phyloP scores from a whole-genome alignment of 2,888 invertebrate species.

The Unio delphinus region DNA sequence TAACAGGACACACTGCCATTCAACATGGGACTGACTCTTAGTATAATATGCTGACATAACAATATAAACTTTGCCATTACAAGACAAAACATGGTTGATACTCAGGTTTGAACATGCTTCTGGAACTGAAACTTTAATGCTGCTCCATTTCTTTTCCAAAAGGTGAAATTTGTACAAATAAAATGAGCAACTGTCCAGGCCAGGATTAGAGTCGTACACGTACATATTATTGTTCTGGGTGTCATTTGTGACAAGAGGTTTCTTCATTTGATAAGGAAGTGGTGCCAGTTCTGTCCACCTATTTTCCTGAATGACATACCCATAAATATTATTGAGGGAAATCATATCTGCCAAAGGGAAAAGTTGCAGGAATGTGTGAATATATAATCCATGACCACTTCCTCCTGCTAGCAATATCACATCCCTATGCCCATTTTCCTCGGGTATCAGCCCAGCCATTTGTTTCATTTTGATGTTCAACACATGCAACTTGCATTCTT shows the following conservation, averaged over 20 bases:
- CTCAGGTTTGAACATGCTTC: conserved; percentile 31
- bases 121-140: conserved; percentile 33
- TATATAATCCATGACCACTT: conserved; percentile 39
- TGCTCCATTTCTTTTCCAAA: conserved; percentile 43
- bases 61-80: conserved; percentile 37
- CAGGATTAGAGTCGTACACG: conserved; percentile 38
- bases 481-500: conserved; percentile 42
- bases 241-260: conserved; percentile 40
- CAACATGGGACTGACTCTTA: conserved; percentile 6
- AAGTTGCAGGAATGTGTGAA: conserved; percentile 34
- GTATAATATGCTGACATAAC: conserved; percentile 30
- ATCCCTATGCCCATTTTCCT: conserved; percentile 34
- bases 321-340: conserved; percentile 43
- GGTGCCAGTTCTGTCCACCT: conserved; percentile 55
- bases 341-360: conserved; percentile 42
- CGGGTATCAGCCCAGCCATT: conserved; percentile 36
- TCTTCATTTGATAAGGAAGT: conserved; percentile 46
- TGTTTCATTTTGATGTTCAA: conserved; percentile 44
- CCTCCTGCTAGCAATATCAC: conserved; percentile 51
- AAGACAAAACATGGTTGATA: conserved; percentile 34
- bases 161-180: conserved; percentile 39
- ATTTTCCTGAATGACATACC: conserved; percentile 48
- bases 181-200: conserved; percentile 18
- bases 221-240: conserved; percentile 31
- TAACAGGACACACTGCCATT: conserved; percentile 36